Base-by-base conservation (phyloP, 2,797 vertebrate species). In the Danionella dracula region DNA sequence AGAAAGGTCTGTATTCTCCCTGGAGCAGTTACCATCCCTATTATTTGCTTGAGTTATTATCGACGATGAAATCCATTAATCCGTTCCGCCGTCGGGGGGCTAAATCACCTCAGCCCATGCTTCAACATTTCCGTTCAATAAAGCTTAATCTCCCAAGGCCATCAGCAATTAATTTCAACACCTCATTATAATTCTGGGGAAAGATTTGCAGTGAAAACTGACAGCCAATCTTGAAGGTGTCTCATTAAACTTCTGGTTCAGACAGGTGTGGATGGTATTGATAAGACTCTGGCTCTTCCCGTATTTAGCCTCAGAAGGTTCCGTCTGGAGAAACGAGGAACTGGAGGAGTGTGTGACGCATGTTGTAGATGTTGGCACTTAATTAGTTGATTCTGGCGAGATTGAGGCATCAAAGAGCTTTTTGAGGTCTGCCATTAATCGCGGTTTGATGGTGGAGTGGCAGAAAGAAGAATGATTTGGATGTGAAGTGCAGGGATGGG, bases 11-110 rank as follows among this genome's bases (percentile, higher is more conserved):
- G 2, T 31, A 13, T 32, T 63, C 23, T 13, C 37, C 17, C 23
- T 12, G 8, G 13, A 17, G n/a, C 37, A 7, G 48, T 53, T 42
- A 19, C 8, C 2, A 2, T 42, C 35, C 31, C 21, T 17, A 29
- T 64, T 62, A 35, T 53, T 50, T 46, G 20, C 29, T 44, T 46
- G 16, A 51, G 11, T 37, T 50, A 40, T 15, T 37, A 49, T 58
- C 29, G 32, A 44, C 23, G 48, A 38, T 57, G 46, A 65, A 68
- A 65, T 68, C 53, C 58, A 73, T 73, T 73, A 65, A 66, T 69
- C 49, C 12, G 11, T 31, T 40, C 8, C 38, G 41, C 21, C 11
- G 21, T 12, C 58, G 8, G 8, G 12, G 37, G 42, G 31, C 41
- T 55, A 66, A 66, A 56, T 17, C 51, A 11, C 5, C 51, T 7